These are phyloP conservation scores for Acromyrmex charruanus DNA, from an alignment of 1,140 invertebrate genomes.

Conservation along the genomic window DNA sequence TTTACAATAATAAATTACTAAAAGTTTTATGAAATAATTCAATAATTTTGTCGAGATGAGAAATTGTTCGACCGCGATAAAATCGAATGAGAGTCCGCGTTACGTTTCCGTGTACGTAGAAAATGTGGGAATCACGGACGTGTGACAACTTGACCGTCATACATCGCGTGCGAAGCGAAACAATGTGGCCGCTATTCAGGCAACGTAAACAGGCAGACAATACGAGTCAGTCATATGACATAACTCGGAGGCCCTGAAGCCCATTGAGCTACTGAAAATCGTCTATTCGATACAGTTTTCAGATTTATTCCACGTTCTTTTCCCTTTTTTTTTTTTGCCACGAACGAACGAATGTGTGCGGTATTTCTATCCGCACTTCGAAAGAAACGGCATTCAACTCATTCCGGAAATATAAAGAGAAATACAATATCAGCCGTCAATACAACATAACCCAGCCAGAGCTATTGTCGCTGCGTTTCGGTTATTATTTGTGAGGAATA, in stretches of 20 bases:
- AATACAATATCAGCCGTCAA: constrained; percentile 56
- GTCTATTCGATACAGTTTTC: constrained; percentile 48
- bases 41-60: neutral
- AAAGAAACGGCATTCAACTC: constrained; percentile 51
- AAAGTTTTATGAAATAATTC: constrained; percentile 19
- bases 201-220: constrained; percentile 53
- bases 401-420: constrained; percentile 64
- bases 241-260: constrained; percentile 27
- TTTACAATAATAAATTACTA: no score
- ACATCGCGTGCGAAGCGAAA: constrained; percentile 33
- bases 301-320: constrained; percentile 47
- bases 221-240: constrained; percentile 56
- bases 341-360: constrained; percentile 2
- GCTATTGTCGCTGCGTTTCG: constrained; percentile 45
- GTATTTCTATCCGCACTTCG: constrained; percentile 38
- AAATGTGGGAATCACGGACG: constrained; percentile 21
- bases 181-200: constrained; percentile 47
- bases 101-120: constrained; percentile 16
- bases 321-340: neutral
- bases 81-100: neutral
- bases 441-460: constrained; percentile 40
- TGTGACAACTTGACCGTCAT: constrained; percentile 56
- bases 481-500: constrained; percentile 55
- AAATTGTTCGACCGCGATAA: constrained; percentile 18
- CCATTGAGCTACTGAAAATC: constrained; percentile 47